Base-by-base conservation (phyloP, 2,797 vertebrate genomes). In the Helicolenus hilgendorfi region DNA sequence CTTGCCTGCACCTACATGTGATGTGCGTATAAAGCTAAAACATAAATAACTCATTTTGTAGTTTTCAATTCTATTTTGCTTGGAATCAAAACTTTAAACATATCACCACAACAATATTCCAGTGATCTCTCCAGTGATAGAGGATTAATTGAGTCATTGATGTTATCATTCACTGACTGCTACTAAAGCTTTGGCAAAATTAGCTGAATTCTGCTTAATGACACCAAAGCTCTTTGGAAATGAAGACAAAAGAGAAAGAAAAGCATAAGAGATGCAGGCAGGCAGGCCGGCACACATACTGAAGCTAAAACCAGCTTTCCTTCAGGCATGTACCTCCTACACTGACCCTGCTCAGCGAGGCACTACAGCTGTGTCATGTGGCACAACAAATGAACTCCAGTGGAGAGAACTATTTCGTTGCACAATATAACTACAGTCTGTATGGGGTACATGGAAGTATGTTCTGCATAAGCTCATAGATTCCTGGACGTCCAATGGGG, bases 381-480 rank as follows among this genome's bases (percentile, higher is more conserved):
- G 74, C 79, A 79, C 65, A 27, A 80, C 33, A 45, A 92, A 74
- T 81, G 83, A 90, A 79, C 81, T 67, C 33, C 22, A 58, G 67
- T 72, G 83, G 70, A 80, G 84, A 84, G 70, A 91, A 75, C 67
- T 64, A 69, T 91, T 86, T 79, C 33, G 80, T 73, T 81, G 75
- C 78, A 72, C 69, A 83, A 35, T 87, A 73, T 62, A 72, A 87
- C 41, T 22, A 38, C 55, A 82, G 82, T 84, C 70, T 64, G 81
- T 72, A 82, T 71, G 83, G 80, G 79, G 82, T 84, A 58, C 36
- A 55, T 29, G 79, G 77, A 90, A 62, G 90, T 91, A 94, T 95
- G 93, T 95, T 95, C 92, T 92, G 88, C 85, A 95, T 90, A 90
- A 93, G 89, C 88, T 93, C 90, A 90, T 59, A 86, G 95, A 96